Base-by-base conservation (phyloP, 2,888 invertebrate genomes). In the Philopedon plagiatum region DNA sequence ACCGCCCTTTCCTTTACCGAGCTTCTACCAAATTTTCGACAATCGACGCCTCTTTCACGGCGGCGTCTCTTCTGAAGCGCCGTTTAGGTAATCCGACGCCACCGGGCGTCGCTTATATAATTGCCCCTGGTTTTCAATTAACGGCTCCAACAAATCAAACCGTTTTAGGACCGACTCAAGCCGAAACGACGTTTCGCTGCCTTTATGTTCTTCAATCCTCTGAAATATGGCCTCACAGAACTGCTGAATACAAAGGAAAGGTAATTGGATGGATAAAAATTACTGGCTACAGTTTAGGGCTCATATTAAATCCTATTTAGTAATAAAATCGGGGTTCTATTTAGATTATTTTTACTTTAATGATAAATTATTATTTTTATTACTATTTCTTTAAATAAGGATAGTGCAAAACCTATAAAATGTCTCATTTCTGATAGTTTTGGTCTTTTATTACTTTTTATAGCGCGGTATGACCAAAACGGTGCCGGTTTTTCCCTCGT, bases 111-210 rank as follows among this genome's bases (percentile, higher is more conserved):
- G 80, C 77, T 79, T 80, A 80, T 84, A 85, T 86, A 87, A 86
- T 86, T 86, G 86, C 85, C 85, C 77, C 83, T 82, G 85, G 85
- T 85, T 86, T 87, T 86, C 87, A 87, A 87, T 87, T 87, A 87
- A 86, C 86, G 85, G 82, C 81, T 83, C 84, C 84, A 84, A 87
- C 87, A 87, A 87, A 87, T 87, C 87, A 87, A 86, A 86, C 85
- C 84, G 86, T 82, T 84, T 84, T 82, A 83, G 81, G 81, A 79
- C 79, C 80, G 79, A 80, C 80, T 80, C 80, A 79, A 80, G 80
- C 80, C 79, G 57, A 61, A 68, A 57, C 76, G 64, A 74, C 73
- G 73, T 81, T 77, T 76, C 77, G 68, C 77, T 78, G 79, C 81
- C 80, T 82, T 83, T 83, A 84, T 83, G 83, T 84, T 84, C 83